Conservation (phyloP, 2,888 invertebrate species). For the Dastarcus helophoroides region DNA sequence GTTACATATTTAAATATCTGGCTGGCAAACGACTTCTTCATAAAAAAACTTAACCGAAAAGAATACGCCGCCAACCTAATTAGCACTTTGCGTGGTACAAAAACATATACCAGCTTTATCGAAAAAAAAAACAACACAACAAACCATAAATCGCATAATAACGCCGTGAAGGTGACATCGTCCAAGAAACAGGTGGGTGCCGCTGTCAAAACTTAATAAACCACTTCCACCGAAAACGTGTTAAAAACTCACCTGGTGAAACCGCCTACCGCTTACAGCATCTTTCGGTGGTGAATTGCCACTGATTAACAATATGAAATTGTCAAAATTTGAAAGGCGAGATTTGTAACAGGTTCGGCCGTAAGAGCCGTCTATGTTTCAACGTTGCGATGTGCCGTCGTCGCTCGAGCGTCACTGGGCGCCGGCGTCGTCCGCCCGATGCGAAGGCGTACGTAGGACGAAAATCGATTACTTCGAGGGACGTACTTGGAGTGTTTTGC, state of each 20-base stretch:
- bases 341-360: conserved; percentile 13
- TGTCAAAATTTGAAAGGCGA: conserved; percentile 15
- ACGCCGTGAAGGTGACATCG: conserved; percentile 14
- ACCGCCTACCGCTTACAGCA: conserved; percentile 22
- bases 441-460: conserved; percentile 32
- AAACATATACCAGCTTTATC: too few relatives aligned
- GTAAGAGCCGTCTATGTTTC: conserved; percentile 21
- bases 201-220: conserved; percentile 8
- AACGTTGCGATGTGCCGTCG: conserved; percentile 16
- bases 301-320: conserved; percentile 19
- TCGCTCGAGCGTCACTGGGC: conserved; percentile 18
- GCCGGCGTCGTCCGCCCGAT: conserved; percentile 23
- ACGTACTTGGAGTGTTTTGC: conserved; percentile 4
- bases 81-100: too few relatives aligned
- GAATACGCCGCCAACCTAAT: too few relatives aligned
- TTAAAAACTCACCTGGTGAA: conserved; percentile 14
- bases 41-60: too few relatives aligned
- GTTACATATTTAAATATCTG: too few relatives aligned
- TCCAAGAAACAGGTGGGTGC: conserved; percentile 25
- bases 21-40: too few relatives aligned
- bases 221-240: conserved; percentile 8
- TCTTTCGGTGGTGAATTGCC: conserved; percentile 17
- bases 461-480: conserved; percentile 30
- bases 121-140: too few relatives aligned
- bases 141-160: too few relatives aligned